Evolutionary conservation across 1,140 invertebrate genomes (phyloP), one percentile per base, ranked within the genome.

Genomic region (Heliconius congener): DNA sequence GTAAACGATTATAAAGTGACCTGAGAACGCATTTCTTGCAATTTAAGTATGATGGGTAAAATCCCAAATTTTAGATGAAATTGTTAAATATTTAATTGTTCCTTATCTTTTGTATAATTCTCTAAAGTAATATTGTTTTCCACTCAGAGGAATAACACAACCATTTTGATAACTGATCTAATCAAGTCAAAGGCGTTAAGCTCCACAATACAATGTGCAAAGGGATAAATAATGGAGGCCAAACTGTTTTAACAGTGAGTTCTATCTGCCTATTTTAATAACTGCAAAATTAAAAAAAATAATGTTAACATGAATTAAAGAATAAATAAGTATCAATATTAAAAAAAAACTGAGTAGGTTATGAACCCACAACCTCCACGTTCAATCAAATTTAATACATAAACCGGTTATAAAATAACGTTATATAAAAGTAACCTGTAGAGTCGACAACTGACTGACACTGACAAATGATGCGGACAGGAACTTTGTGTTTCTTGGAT

Each of bases 401-500:
- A 60, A 60, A 60, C 55, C 9, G 9, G 55, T 60, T 60, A 3
- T 60, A 60, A 60, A 9, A 23, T 60, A 60, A 60, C 55, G 55
- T 60, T 60, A 60, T 27, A 60, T 60, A 60, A 23, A 60, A 60
- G 19, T 11, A 23, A 60, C 19, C 55, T 60, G n/a, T 60, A 23
- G 8, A 11, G 11, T 60, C n/a, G 55, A n/a, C 55, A n/a, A 16
- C 55, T 60, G 55, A 60, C n/a, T 60, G 55, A 60, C 55, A 60
- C 55, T 60, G 55, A 60, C 55, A 60, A 60, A 60, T 27, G 55
- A 60, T 60, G 55, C 55, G n/a, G n/a, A 60, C 8, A 60, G 55
- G 19, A 23, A 19, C 55, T 60, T 60, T 60, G n/a, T 23, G 55
- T 60, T 23, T 60, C 55, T 60, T 60, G 55, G 55, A 19, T 52